A percentile compares a stretch with the other conserved stretches of the same genome.
Conservation (phyloP, 2,113 vertebrate genomes). For the Dolichotis patagonum region DNA sequence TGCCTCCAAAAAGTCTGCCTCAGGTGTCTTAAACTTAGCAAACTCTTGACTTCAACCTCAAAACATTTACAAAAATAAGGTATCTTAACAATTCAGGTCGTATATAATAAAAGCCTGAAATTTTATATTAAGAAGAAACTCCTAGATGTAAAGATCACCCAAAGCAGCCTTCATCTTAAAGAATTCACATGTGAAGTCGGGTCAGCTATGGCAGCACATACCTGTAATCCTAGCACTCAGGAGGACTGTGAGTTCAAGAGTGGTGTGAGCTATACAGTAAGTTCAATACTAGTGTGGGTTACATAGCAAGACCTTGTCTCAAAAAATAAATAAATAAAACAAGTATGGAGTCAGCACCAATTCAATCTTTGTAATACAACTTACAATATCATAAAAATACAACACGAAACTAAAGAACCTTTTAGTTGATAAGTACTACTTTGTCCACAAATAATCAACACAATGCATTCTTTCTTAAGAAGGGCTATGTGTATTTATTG, state of each 20-base stretch:
- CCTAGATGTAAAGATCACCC: background rate
- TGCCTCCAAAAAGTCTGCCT: conserved; percentile 34
- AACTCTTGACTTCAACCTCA: conserved; percentile 27
- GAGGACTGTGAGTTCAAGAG: background rate
- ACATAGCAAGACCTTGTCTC: background rate
- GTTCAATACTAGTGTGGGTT: background rate
- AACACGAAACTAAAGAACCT: background rate
- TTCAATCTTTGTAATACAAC: background rate
- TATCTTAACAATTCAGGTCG: background rate
- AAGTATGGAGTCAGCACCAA: background rate
- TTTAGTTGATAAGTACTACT: background rate
- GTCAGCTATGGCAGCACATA: background rate
- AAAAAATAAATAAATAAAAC: background rate
- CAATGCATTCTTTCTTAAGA: conserved; percentile 32
- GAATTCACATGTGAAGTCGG: background rate
- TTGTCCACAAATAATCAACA: conserved; percentile 26
- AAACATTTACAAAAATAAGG: conserved; percentile 41
- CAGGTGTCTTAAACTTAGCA: background rate
- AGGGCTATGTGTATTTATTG: background rate
- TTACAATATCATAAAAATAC: conserved; percentile 39
- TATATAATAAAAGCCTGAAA: conserved; percentile 21
- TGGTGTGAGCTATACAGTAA: background rate
- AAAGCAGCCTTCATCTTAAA: conserved; percentile 31
- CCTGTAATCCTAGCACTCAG: background rate
- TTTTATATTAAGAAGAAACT: background rate